Conservation (phyloP, 2,888 invertebrate species). For the Acanthosepion esculentum region DNA sequence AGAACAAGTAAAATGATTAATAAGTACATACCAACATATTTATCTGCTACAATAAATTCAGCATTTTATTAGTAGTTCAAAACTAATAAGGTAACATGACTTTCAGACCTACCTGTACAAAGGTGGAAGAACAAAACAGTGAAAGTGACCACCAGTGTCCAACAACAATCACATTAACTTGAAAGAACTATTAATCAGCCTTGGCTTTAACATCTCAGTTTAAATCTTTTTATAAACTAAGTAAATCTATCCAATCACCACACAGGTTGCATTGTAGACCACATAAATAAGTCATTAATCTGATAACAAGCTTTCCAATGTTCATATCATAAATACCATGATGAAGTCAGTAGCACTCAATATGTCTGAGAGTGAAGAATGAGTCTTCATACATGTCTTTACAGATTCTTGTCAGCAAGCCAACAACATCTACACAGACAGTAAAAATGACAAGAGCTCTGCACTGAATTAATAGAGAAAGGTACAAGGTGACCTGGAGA, state of each 20-base stretch:
- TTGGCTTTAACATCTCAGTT: neutral
- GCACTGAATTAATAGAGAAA: neutral
- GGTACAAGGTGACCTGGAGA: neutral
- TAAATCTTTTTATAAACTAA: neutral
- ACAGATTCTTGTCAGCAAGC: neutral
- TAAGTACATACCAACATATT: neutral
- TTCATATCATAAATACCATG: neutral
- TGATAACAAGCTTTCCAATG: neutral
- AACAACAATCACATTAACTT: neutral
- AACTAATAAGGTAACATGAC: neutral
- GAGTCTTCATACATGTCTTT: neutral
- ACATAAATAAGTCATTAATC: slow-evolving; percentile 33
- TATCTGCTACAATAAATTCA: neutral
- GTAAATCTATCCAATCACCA: slow-evolving; percentile 1
- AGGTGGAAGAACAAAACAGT: neutral
- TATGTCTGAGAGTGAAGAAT: neutral
- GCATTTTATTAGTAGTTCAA: neutral
- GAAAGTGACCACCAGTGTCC: neutral
- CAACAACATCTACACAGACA: neutral
- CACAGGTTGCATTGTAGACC: neutral
- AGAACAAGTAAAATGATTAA: neutral
- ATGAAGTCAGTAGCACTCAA: slow-evolving; percentile 17
- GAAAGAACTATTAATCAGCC: neutral
- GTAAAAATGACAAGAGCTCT: neutral
- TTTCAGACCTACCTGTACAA: neutral